Percentiles rank a stretch among this genome's conserved stretches.
Conservation (phyloP, 2,797 vertebrate species). For the Ciconia nigra region DNA sequence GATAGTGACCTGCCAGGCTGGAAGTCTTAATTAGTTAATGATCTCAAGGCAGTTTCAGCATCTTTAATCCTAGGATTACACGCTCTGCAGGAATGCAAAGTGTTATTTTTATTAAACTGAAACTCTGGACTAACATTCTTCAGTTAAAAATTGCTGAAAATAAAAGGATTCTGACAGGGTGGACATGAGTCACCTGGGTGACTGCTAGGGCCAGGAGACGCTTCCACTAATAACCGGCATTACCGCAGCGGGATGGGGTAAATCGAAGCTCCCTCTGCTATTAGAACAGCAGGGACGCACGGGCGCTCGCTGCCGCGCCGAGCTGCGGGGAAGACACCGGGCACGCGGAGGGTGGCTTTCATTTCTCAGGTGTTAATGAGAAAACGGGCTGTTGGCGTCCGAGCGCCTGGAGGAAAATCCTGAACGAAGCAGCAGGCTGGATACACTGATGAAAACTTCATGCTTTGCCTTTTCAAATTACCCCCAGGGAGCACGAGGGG, state of each 20-base stretch:
- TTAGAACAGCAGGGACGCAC: not conserved
- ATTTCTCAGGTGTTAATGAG: not conserved
- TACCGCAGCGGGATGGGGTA: not conserved
- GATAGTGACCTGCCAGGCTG: not conserved
- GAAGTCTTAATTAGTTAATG: conserved; percentile 7
- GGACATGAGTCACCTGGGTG: conserved; percentile 35
- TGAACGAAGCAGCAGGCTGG: not conserved
- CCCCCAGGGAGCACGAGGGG: not conserved
- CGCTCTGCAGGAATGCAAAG: not conserved
- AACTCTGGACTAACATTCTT: not conserved
- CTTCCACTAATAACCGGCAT: not conserved
- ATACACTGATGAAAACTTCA: not conserved
- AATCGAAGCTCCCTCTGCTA: not conserved
- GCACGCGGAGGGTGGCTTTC: not conserved
- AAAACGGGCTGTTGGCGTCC: rapidly evolving
- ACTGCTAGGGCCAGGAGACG: not conserved
- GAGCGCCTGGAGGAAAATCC: not conserved
- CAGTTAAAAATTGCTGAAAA: not conserved
- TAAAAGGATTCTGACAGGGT: not conserved
- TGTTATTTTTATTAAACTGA: conserved; percentile 1
- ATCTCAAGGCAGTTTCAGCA: not conserved
- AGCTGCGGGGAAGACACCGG: not conserved
- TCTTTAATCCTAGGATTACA: conserved; percentile 33
- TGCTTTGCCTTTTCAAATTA: not conserved
- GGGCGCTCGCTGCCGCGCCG: not conserved